phyloP scores from a whole-genome alignment of 2,113 vertebrate genomes.

The Sterna hirundo region DNA sequence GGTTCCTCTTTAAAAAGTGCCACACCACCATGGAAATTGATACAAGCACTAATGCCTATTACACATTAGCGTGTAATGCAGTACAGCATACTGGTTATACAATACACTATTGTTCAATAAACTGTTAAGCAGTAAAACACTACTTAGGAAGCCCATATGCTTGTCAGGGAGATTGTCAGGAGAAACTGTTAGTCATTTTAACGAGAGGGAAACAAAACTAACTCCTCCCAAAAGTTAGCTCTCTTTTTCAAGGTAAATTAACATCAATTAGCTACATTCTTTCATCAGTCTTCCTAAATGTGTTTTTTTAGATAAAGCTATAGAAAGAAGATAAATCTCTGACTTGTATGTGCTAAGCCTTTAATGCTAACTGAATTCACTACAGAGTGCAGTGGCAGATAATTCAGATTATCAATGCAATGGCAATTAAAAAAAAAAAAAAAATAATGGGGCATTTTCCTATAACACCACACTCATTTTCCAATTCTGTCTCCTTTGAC shows the following conservation, averaged over 20 bases:
- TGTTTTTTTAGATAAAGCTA: conserved; percentile 3
- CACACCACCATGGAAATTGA: conserved; percentile 49
- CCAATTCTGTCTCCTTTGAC: not conserved
- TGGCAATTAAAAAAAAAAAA: not conserved
- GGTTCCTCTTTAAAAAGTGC: not conserved
- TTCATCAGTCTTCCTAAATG: not conserved
- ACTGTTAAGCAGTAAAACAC: conserved; percentile 37
- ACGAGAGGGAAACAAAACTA: conserved; percentile 31
- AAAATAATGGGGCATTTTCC: not conserved
- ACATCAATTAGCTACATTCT: not conserved
- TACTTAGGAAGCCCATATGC: conserved; percentile 1
- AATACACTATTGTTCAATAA: conserved; percentile 30
- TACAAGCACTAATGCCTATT: conserved; percentile 38
- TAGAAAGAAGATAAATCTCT: not conserved
- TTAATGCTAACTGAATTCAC: not conserved
- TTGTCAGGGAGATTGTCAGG: conserved; percentile 26
- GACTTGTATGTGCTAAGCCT: not conserved
- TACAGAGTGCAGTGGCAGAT: not conserved
- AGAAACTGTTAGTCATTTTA: conserved; percentile 46
- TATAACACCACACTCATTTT: not conserved
- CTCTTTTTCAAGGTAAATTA: conserved; percentile 32
- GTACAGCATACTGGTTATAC: not conserved
- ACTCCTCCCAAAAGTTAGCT: not conserved
- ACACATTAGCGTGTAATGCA: conserved; percentile 9
- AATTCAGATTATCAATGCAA: not conserved